Evolutionary conservation across 2,888 invertebrate species (phyloP).

Genomic region (Phrixothrix hirtus): DNA sequence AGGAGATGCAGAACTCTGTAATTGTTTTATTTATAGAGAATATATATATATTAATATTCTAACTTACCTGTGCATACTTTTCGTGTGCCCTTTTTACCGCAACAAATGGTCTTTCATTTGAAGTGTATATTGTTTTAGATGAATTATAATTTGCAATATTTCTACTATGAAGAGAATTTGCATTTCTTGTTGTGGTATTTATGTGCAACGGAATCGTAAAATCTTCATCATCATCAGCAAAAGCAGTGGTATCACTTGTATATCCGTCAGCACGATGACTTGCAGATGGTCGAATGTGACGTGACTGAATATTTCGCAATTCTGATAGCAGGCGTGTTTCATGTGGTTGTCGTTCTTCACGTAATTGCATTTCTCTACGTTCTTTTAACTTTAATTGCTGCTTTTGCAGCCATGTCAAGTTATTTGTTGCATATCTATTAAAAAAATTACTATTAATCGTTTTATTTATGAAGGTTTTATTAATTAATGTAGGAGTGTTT

Average conservation of each 20-base stretch:
- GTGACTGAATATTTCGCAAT: slow-evolving; percentile 59
- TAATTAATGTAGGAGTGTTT: no score
- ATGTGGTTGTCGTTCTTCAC: slow-evolving; percentile 72
- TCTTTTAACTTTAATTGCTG: slow-evolving; percentile 82
- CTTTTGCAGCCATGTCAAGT: slow-evolving; percentile 77
- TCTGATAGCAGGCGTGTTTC: slow-evolving; percentile 67
- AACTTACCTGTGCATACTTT: slow-evolving; percentile 51
- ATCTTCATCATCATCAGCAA: slow-evolving; percentile 76
- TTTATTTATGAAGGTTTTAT: no score
- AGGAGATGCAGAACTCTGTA: slow-evolving; percentile 47
- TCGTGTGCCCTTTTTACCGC: slow-evolving; percentile 64
- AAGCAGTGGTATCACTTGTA: slow-evolving; percentile 77
- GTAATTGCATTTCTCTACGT: slow-evolving; percentile 71
- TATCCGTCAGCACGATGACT: slow-evolving; percentile 70
- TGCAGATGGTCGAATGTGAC: slow-evolving; percentile 54
- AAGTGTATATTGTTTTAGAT: slow-evolving; percentile 46
- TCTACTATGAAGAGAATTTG: slow-evolving; percentile 34
- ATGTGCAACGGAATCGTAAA: slow-evolving; percentile 72
- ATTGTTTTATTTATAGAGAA: slow-evolving; percentile 25
- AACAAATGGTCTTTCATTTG: slow-evolving; percentile 65
- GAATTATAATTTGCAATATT: slow-evolving; percentile 20
- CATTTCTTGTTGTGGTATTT: slow-evolving; percentile 58
- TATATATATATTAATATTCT: no score
- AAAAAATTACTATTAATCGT: no score
- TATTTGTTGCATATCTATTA: slow-evolving; percentile 40